Base-by-base conservation (phyloP, 2,797 vertebrate species). In the Petrocephalus schoutedeni region DNA sequence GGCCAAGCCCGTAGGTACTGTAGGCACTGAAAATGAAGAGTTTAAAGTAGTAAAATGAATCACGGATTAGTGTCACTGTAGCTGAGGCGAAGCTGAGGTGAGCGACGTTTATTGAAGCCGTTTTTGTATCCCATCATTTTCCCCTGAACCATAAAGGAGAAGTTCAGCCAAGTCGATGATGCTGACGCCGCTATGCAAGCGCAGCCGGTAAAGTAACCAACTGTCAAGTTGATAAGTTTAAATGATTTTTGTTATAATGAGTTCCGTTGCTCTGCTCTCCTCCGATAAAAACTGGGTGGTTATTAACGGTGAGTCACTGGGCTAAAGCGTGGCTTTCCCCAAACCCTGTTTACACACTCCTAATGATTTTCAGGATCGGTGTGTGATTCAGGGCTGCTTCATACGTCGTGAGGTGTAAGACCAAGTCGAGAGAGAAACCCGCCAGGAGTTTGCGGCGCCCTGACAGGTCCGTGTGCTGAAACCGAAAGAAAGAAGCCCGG, bases 341-440 rank as follows among this genome's bases (percentile, higher is more conserved):
- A 86, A 88, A 56, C 19, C n/a, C 36, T 80, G 85, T 86, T 88
- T 86, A 80, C 67, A 86, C 56, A 86, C 45, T 74, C 88, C 16
- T 74, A 54, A 54, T 86, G 53, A 21, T 86, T 86, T 86, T 88
- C 88, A 32, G 28, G 84, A 86, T 86, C 23, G 51, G 6, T 54
- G 61, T 45, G 49, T 14, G 16, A 51, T 83, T 67, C 56, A 56
- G 53, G 87, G 32, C 71, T 86, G 85, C 28, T 53, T 53, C 74
- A 74, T 19, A 87, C 45, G 67, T 58, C 7, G 12, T 2, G 59
- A 67, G 64, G 83, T 67, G 51, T 45, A 54, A 87, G 67, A 88
- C 86, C 87, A 64, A 89, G 90, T 83, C 86, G 92, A 91, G 91
- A 92, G 92, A 87, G 86, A 91, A 86, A 59, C 61, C 87, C 85